Evolutionary conservation across 1,140 invertebrate genomes (phyloP), one percentile per base, ranked within the genome.

Genomic region (Drosophila littoralis): DNA sequence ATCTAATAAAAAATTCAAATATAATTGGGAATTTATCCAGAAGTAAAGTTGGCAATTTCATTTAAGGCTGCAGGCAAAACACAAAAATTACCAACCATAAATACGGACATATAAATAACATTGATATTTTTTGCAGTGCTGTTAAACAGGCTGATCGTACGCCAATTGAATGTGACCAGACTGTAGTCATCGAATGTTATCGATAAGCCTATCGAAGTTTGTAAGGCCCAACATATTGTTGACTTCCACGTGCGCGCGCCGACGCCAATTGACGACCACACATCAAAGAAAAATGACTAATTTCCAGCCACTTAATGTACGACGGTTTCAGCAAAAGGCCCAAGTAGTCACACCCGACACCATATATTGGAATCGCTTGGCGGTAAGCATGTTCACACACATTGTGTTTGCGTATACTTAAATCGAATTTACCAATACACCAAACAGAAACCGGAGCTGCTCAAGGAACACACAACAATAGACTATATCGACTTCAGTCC

Each of bases 401-500:
- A n/a, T n/a, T n/a, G 51, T 43, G 33, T 43, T 40, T 55, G n/a
- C 1, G 9, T 6, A 15, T 15, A 52, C 15, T 17, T 2, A 17
- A 54, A 38, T 35, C 17, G 48, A 51, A 69, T 36, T 17, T 43
- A 7, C 15, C 66, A 15, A 22, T 61, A 72, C 60, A 95, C 33
- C 94, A 33, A 77, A 12, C 91, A 98, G 97, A 93, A 95, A 79
- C 97, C 97, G 52, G 96, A 97, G 6, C 94, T 98, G 46, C 94
- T 98, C 0, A 99, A 98, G 93, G 98, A 99, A 93, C 97, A 97
- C 94, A 97, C 97, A 40, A 94, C 96, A 0, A 97, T 99, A 36
- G 97, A 98, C 91, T 96, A 97, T 83, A 95, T 99, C 57, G 96
- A 98, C 91, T 98, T 99, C 91, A 97, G 97, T 80, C 96, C 97